phyloP scores from a whole-genome alignment of 2,888 invertebrate genomes.

The Escarpia spicata region DNA sequence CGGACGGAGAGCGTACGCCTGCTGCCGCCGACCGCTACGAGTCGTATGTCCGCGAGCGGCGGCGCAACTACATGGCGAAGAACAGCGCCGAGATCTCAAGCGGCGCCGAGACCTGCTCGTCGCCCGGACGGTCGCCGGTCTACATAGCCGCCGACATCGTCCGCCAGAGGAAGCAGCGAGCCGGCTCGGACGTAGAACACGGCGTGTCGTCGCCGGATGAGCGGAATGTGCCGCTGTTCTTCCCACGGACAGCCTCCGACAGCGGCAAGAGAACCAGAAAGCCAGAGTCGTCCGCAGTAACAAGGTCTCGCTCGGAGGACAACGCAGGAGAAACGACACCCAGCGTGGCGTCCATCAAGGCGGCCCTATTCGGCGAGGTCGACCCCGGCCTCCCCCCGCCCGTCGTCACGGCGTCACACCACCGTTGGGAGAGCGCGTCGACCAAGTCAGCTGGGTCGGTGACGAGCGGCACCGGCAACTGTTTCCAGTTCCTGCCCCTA shows the following conservation, averaged over 20 bases:
- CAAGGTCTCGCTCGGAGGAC: not conserved
- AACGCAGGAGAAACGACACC: not conserved
- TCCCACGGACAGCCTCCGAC: not conserved
- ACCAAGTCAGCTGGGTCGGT: not conserved
- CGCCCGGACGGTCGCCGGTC: not conserved
- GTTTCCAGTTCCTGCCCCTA: constrained; percentile 4
- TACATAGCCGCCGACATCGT: constrained; percentile 23
- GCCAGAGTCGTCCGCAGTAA: not conserved
- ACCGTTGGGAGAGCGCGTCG: not conserved
- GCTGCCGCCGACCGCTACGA: constrained; percentile 6
- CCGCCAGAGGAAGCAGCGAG: constrained; percentile 21
- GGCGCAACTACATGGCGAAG: constrained; percentile 18
- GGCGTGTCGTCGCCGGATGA: not conserved
- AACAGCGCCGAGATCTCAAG: constrained; percentile 14
- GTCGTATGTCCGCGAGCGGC: not conserved
- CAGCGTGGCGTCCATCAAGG: constrained; percentile 21
- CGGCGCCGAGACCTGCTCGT: not conserved
- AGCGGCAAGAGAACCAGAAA: not conserved
- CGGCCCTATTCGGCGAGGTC: constrained; percentile 26
- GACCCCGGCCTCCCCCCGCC: constrained; percentile 25
- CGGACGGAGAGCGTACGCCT: not conserved
- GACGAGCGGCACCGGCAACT: not conserved
- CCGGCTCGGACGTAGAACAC: not conserved
- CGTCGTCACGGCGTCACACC: not conserved
- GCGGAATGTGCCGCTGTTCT: not conserved